Evolutionary conservation across 2,113 vertebrate species (phyloP).

Genomic region (Cyanoderma ruficeps): DNA sequence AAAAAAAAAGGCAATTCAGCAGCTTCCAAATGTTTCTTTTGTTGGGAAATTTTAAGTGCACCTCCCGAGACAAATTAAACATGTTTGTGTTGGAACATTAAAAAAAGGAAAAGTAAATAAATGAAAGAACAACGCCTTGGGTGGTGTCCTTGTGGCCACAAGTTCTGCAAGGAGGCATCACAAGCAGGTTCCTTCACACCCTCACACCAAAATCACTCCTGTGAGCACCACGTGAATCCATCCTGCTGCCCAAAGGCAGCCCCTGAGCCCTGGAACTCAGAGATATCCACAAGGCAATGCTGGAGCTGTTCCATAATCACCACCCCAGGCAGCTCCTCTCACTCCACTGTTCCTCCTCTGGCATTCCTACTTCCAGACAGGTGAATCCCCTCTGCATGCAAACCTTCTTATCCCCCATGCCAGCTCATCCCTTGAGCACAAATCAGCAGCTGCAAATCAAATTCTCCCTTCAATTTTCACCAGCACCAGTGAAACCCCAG

Average conservation of each 20-base stretch:
- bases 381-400: too few relatives aligned
- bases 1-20: background rate
- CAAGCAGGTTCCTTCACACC: background rate
- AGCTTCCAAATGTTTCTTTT: background rate
- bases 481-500: background rate
- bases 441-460: background rate
- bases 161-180: background rate
- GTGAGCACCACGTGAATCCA: background rate
- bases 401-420: background rate
- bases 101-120: background rate
- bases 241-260: background rate
- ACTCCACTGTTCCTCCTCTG: fast-evolving
- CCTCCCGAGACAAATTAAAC: background rate
- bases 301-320: background rate
- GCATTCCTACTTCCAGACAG: background rate
- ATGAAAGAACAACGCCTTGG: fast-evolving
- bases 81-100: background rate
- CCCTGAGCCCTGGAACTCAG: background rate
- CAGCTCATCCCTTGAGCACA: background rate
- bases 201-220: background rate
- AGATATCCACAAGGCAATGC: fast-evolving
- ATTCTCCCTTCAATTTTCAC: background rate
- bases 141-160: fast-evolving
- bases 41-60: background rate
- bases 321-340: background rate